These are phyloP conservation scores for Philereme transversata DNA, from an alignment of 2,888 invertebrate species.

Conservation along the genomic window DNA sequence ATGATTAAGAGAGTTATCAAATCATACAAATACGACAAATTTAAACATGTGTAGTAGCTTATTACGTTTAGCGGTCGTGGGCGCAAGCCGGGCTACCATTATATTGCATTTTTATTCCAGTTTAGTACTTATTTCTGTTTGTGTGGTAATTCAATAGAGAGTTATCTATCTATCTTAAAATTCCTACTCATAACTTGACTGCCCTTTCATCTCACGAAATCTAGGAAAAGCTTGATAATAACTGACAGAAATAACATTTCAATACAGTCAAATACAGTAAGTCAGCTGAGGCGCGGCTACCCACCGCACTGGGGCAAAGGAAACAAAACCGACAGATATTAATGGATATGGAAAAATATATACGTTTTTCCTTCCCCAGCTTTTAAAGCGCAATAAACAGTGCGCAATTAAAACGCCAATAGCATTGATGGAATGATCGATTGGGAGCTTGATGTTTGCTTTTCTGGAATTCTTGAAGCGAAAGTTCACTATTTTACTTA, in stretches of 20 bases:
- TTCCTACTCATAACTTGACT: neutral
- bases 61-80: too few relatives aligned
- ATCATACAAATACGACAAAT: too few relatives aligned
- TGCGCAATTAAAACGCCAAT: constrained; percentile 81
- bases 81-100: too few relatives aligned
- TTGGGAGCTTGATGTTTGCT: constrained; percentile 40
- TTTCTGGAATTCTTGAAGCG: neutral
- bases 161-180: too few relatives aligned
- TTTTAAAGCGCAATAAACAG: constrained; percentile 82
- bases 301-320: constrained; percentile 71
- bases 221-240: constrained; percentile 5
- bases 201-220: neutral
- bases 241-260: constrained; percentile 4
- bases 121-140: too few relatives aligned
- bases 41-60: too few relatives aligned
- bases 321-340: constrained; percentile 88
- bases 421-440: constrained; percentile 77
- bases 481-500: too few relatives aligned
- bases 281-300: constrained; percentile 24
- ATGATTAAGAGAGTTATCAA: too few relatives aligned
- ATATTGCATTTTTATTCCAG: too few relatives aligned
- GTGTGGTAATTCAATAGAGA: too few relatives aligned
- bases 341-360: constrained; percentile 88
- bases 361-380: constrained; percentile 81
- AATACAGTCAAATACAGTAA: constrained; percentile 13